Evolutionary conservation across 2,888 invertebrate genomes (phyloP), one percentile per base, ranked within the genome.

Genomic region (Gnatocerus cornutus): DNA sequence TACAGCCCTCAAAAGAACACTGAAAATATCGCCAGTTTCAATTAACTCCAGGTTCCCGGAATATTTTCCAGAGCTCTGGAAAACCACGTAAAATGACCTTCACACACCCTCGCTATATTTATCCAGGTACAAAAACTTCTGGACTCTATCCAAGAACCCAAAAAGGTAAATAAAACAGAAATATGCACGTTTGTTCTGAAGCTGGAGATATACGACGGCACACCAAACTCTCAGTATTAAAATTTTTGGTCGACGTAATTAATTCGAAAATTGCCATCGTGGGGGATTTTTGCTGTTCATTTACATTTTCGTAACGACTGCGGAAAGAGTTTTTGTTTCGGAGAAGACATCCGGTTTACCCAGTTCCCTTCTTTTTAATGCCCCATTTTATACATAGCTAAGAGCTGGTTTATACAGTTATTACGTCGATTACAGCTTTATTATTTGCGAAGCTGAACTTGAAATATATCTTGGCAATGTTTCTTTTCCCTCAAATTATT

Each of bases 291-390:
- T 33, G 33, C 33, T n/a, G 21, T 21, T n/a, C 33, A 33, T 33
- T 33, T 33, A 33, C n/a, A 33, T 33, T 33, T 33, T 33, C 33
- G 33, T n/a, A 33, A 33, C 33, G 33, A 33, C n/a, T n/a, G 33
- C 33, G 33, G n/a, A 33, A 33, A 33, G 33, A 33, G 33, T 33
- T 33, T 33, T 33, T 33, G 33, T n/a, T 33, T 21, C 21, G 21
- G 21, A 21, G 21, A 33, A 33, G 33, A 33, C 33, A 33, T 33
- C 33, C 33, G 33, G 33, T 33, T 9, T 33, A 33, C 21, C 21
- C 33, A 33, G n/a, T 33, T 33, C 33, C 33, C 7, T 33, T 33
- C 33, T 21, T 21, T 21, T 21, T 21, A 21, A 21, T 21, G 21
- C 4, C 7, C 7, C 33, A n/a, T 33, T 33, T 33, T n/a, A 2